These are phyloP conservation scores for Rhagonycha lutea DNA, from an alignment of 2,888 invertebrate species.

Conservation along the genomic window DNA sequence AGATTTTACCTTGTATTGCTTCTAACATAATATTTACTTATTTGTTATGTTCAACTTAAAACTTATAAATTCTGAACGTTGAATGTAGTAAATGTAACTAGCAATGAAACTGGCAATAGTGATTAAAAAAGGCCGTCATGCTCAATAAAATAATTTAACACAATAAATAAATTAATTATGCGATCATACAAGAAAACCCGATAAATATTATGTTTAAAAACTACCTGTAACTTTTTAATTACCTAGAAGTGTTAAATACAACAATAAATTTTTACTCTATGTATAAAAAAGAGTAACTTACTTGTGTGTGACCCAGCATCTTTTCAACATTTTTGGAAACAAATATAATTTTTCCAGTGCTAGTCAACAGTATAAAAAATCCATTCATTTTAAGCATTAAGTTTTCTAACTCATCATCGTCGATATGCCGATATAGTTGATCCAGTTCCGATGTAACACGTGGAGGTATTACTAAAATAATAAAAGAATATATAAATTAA, in stretches of 20 bases:
- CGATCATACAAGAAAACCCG: background rate
- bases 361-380: conserved; percentile 79
- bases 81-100: background rate
- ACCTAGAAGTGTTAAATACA: background rate
- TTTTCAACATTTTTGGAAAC: conserved; percentile 84
- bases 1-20: too few relatives aligned
- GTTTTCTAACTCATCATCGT: conserved; percentile 65
- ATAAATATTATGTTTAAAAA: background rate
- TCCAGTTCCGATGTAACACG: conserved; percentile 23
- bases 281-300: conserved; percentile 48
- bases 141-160: background rate
- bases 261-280: background rate
- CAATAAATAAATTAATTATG: background rate
- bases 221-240: background rate
- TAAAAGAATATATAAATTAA: background rate
- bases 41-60: background rate
- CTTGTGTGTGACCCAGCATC: conserved; percentile 83
- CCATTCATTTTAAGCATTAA: conserved; percentile 68
- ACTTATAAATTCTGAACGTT: background rate
- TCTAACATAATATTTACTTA: too few relatives aligned
- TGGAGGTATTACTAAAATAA: conserved; percentile 37
- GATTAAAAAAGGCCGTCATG: background rate
- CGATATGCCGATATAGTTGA: conserved; percentile 60
- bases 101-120: background rate
- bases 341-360: conserved; percentile 82